Conservation (phyloP, 2,797 vertebrate species). For the Podarcis siculus region DNA sequence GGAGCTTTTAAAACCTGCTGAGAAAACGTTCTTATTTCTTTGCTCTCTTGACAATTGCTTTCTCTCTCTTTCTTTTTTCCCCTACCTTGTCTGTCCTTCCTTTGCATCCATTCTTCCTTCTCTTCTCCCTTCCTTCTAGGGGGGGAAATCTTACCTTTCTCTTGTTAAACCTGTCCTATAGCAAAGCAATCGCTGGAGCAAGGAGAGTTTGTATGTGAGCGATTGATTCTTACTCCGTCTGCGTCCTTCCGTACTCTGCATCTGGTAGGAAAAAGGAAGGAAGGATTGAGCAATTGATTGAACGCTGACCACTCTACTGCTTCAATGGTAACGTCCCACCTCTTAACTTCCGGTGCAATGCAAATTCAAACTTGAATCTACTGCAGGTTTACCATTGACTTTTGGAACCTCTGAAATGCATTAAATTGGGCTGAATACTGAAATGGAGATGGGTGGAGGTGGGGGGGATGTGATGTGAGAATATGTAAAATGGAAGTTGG, state of each 20-base stretch:
- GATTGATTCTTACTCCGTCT: constrained; percentile 75
- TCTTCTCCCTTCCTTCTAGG: constrained; percentile 70
- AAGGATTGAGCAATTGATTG: too few relatives aligned
- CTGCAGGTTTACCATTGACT: constrained; percentile 49
- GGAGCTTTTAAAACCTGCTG: constrained; percentile 37
- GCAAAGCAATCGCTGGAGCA: constrained; percentile 80
- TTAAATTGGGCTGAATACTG: constrained; percentile 46
- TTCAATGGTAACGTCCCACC: constrained; percentile 78
- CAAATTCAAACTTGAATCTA: constrained; percentile 38
- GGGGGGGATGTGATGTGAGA: not conserved
- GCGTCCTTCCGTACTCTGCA: constrained; percentile 75
- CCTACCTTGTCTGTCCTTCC: constrained; percentile 68
- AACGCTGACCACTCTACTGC: constrained; percentile 70
- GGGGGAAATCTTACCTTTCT: constrained; percentile 74
- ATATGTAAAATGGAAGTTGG: constrained; percentile 9
- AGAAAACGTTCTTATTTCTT: constrained; percentile 65
- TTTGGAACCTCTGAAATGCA: constrained; percentile 42
- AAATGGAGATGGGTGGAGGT: constrained; percentile 18
- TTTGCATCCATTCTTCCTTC: constrained; percentile 66
- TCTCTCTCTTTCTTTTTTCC: constrained; percentile 67
- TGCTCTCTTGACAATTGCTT: constrained; percentile 71
- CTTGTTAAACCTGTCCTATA: constrained; percentile 85
- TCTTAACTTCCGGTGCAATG: constrained; percentile 66
- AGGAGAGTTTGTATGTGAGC: constrained; percentile 75
- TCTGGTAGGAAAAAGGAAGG: constrained; percentile 78